These are phyloP conservation scores for Isoperla grammatica DNA, from an alignment of 2,888 invertebrate genomes.

Conservation along the genomic window DNA sequence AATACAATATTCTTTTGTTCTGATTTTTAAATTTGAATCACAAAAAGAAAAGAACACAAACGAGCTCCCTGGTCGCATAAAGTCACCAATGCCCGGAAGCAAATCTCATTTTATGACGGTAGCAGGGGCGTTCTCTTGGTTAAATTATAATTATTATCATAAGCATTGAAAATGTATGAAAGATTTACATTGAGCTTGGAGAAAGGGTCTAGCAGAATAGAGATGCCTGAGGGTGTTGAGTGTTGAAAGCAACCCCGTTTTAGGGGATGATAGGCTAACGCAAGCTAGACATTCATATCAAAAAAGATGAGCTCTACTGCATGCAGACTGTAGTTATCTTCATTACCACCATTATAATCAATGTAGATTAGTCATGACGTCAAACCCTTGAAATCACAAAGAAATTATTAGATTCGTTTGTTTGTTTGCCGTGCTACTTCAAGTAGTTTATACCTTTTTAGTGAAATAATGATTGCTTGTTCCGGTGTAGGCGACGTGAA, in stretches of 20 bases:
- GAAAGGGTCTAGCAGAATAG: conserved; percentile 10
- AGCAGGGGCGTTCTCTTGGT: conserved; percentile 1
- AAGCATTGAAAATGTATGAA: conserved; percentile 5
- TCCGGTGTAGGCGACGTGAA: too few relatives aligned
- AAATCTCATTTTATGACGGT: neutral
- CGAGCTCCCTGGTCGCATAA: neutral
- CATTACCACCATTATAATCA: too few relatives aligned
- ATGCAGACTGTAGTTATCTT: too few relatives aligned
- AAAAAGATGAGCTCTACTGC: too few relatives aligned
- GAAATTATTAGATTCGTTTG: too few relatives aligned
- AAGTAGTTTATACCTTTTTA: too few relatives aligned
- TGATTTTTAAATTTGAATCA: conserved; percentile 21
- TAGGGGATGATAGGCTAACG: neutral
- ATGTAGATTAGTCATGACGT: too few relatives aligned
- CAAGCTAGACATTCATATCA: too few relatives aligned
- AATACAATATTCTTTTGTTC: conserved; percentile 15
- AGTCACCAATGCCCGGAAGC: conserved; percentile 17
- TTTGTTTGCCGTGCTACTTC: too few relatives aligned
- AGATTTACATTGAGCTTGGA: conserved; percentile 9
- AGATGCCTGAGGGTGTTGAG: conserved; percentile 1
- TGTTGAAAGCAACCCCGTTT: conserved; percentile 8
- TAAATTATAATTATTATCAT: conserved; percentile 11
- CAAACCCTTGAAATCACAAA: too few relatives aligned
- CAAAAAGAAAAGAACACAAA: conserved; percentile 15
- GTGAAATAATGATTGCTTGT: too few relatives aligned